These are phyloP conservation scores for Papilio protenor DNA, from an alignment of 2,888 invertebrate species.

Conservation along the genomic window DNA sequence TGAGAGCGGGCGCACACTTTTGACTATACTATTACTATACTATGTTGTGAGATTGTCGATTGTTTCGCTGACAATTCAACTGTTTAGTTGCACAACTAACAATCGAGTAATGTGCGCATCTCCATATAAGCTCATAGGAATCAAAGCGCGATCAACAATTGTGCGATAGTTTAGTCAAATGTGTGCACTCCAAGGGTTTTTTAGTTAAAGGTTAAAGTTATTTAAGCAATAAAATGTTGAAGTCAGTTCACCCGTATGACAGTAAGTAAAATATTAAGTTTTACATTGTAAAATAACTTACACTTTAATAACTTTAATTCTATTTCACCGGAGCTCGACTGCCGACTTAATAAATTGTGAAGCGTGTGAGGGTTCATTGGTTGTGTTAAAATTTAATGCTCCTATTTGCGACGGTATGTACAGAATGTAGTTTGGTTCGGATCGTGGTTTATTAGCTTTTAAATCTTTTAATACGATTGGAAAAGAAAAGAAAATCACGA, in stretches of 20 bases:
- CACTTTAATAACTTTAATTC: slow-evolving; percentile 9
- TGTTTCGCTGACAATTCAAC: no score
- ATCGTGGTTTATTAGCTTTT: not conserved
- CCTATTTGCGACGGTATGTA: slow-evolving; percentile 4
- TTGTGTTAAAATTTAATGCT: slow-evolving; percentile 14
- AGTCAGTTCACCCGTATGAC: not conserved
- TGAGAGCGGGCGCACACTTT: no score
- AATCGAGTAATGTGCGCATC: no score
- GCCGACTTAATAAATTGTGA: slow-evolving; percentile 22
- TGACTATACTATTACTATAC: no score
- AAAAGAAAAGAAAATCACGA: not conserved
- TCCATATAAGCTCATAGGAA: no score
- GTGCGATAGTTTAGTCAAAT: no score
- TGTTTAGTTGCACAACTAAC: no score
- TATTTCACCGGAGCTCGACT: not conserved
- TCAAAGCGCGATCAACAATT: no score
- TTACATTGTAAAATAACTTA: slow-evolving; percentile 8
- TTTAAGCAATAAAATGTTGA: not conserved
- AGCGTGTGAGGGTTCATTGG: slow-evolving; percentile 6
- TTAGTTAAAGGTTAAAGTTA: not conserved
- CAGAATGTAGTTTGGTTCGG: slow-evolving; percentile 1
- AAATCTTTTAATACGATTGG: not conserved
- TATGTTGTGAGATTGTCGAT: no score
- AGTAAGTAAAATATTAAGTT: not conserved
- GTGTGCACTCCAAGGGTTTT: not conserved